Evolutionary conservation across 2,113 vertebrate genomes (phyloP).

Genomic region (Fregata magnificens): DNA sequence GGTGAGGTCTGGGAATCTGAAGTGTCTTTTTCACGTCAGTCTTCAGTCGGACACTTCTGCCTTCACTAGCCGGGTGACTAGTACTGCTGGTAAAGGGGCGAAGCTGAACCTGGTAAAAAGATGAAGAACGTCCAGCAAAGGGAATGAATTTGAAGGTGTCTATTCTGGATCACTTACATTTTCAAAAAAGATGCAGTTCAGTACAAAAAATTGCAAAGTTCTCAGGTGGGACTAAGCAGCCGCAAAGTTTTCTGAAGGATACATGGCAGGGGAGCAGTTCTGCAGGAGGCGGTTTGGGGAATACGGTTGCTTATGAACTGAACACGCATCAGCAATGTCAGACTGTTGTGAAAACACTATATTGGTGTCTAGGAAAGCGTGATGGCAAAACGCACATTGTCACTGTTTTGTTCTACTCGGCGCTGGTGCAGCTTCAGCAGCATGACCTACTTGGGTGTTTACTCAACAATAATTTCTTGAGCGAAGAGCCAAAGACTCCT

Average conservation of each 20-base stretch:
- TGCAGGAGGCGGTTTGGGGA: not conserved
- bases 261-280: not conserved
- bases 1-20: not conserved
- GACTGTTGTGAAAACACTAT: not conserved
- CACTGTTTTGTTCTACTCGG: accelerated
- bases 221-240: not conserved
- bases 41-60: not conserved
- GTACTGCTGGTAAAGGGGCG: not conserved
- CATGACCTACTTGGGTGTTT: not conserved
- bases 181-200: not conserved
- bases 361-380: accelerated
- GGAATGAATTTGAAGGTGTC: not conserved
- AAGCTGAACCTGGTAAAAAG: not conserved
- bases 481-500: not conserved
- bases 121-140: not conserved
- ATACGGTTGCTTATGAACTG: accelerated
- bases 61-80: accelerated
- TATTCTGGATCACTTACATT: accelerated
- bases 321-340: too few relatives aligned
- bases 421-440: not conserved
- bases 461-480: accelerated
- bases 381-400: accelerated
- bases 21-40: not conserved
- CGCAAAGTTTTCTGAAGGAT: not conserved
- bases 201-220: not conserved